Evolutionary conservation across 2,113 vertebrate genomes (phyloP), one percentile per base, ranked within the genome.

Genomic region (Mesembrinibis cayennensis): DNA sequence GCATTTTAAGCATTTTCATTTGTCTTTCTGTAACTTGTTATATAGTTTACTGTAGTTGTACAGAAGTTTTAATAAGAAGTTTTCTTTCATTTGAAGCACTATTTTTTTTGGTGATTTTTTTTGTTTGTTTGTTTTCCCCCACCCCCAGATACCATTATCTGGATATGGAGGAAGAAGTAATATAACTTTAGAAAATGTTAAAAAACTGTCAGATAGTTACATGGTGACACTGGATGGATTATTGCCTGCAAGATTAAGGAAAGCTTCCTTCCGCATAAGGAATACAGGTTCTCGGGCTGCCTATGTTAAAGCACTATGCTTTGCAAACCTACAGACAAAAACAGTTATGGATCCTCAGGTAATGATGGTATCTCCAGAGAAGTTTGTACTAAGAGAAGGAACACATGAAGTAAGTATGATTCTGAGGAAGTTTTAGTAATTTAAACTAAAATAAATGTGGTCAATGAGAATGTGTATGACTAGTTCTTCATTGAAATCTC

Each of bases 81-180:
- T 62, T 90, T 32, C 34, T 40, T 87, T 53, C 45, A 76, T 84
- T 89, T 94, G 61, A 77, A 49, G 23, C 91, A 38, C 23, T 91
- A 2, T 19, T 53, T 89, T 78, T 38, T 95, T 16, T 6, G 8
- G 2, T 62, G 18, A 17, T 40, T 52, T 19, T 10, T 67, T 10
- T 38, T 38, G 38, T 38, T 38, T 38, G 38, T 10, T 18, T 53
- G 45, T 19, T 30, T 50, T 2, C 2, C 16, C 7, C 27, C 23
- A 6, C 7, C 3, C 20, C 49, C 63, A 99, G 99, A 99, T 99
- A 97, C 99, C 99, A 1, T 98, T 99, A 65, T 99, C 99, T 47
- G 99, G 99, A 92, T 99, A 99, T 72, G 99, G 99, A 82, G 99
- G 99, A 95, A 99, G 98, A 89, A 99, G 99, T 97, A 99, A 98